Percentiles rank a stretch among this genome's conserved stretches.
Conservation (phyloP, 2,888 invertebrate species). For the Nemurella pictetii region DNA sequence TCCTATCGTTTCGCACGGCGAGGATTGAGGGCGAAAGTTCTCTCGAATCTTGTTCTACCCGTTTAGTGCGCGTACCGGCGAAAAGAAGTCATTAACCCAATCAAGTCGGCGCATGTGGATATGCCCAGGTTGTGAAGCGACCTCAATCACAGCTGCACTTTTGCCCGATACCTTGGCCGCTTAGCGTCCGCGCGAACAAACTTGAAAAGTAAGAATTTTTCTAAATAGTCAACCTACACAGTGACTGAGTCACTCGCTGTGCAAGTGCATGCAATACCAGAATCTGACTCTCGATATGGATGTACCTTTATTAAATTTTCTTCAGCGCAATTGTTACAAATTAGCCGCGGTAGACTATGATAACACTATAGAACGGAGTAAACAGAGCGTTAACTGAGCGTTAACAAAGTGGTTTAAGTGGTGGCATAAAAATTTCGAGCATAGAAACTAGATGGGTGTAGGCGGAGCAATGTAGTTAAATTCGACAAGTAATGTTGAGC, state of each 20-base stretch:
- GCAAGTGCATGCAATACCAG: no score
- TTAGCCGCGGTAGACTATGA: background rate
- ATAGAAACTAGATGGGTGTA: background rate
- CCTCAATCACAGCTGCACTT: background rate
- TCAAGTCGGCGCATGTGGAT: background rate
- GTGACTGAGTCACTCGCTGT: background rate
- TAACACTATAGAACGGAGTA: background rate
- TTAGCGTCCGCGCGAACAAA: background rate
- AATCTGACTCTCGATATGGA: background rate
- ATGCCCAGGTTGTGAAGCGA: background rate
- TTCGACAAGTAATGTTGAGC: no score
- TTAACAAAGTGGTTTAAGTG: background rate
- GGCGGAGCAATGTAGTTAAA: no score
- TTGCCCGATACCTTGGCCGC: background rate
- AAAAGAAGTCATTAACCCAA: slow-evolving; percentile 6
- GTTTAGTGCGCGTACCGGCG: background rate
- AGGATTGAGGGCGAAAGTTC: slow-evolving; percentile 5
- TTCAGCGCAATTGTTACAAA: background rate
- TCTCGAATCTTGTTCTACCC: background rate
- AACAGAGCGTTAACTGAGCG: background rate
- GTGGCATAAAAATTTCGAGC: background rate
- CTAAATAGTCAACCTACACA: background rate
- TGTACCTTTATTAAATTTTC: background rate
- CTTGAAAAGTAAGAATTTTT: background rate
- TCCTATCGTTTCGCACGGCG: background rate